Evolutionary conservation across 2,797 vertebrate species (phyloP).

Genomic region (Etheostoma perlongum): DNA sequence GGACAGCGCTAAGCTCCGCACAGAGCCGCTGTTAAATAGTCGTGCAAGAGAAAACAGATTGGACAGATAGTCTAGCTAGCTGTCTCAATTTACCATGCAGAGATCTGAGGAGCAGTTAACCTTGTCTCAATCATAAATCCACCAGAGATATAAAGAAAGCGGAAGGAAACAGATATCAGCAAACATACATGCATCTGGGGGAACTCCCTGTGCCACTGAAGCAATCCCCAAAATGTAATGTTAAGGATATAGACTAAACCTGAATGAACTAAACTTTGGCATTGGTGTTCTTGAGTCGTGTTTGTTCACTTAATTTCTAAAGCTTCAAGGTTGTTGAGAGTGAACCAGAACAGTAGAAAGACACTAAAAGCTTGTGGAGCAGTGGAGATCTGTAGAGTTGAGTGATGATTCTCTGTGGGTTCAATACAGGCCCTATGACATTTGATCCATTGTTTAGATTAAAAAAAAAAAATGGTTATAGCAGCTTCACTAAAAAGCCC

Average conservation of each 20-base stretch:
- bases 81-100: too few relatives aligned
- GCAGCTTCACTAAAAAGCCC: conserved; percentile 26
- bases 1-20: too few relatives aligned
- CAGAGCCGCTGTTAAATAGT: too few relatives aligned
- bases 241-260: neutral
- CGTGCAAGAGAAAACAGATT: too few relatives aligned
- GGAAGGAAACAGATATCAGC: too few relatives aligned
- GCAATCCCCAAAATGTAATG: too few relatives aligned
- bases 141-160: too few relatives aligned
- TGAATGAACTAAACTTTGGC: neutral
- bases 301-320: neutral
- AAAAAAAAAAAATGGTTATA: neutral
- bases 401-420: neutral
- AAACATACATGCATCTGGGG: too few relatives aligned
- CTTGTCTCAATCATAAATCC: too few relatives aligned
- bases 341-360: neutral
- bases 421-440: neutral
- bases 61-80: too few relatives aligned
- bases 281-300: neutral
- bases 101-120: too few relatives aligned
- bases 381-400: neutral
- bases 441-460: conserved; percentile 1
- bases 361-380: neutral
- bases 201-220: too few relatives aligned
- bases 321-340: neutral